Percentiles rank a stretch among this genome's conserved stretches.
Conservation (phyloP, 2,888 invertebrate species). For the Dryadula phaetusa region DNA sequence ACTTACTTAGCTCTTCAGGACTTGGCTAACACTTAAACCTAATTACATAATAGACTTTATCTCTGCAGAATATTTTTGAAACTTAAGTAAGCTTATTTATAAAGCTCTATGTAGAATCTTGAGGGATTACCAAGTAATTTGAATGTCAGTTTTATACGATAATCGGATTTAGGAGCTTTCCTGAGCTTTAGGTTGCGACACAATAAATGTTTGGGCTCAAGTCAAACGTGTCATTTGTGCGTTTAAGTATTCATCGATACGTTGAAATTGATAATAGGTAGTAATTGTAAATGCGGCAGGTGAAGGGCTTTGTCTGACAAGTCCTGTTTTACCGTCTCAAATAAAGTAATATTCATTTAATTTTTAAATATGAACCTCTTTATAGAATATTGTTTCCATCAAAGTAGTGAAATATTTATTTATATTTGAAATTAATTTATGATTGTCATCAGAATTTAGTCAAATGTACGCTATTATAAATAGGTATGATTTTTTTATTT, state of each 20-base stretch:
- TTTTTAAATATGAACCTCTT: too few relatives aligned
- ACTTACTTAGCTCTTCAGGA: not conserved
- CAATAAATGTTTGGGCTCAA: conserved; percentile 24
- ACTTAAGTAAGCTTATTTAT: not conserved
- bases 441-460: too few relatives aligned
- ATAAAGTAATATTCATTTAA: too few relatives aligned
- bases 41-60: conserved; percentile 3
- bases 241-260: not conserved
- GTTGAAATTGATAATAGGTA: too few relatives aligned
- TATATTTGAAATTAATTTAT: too few relatives aligned
- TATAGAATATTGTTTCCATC: too few relatives aligned
- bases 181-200: conserved; percentile 21
- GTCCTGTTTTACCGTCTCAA: too few relatives aligned
- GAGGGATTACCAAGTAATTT: conserved; percentile 33
- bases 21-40: not conserved
- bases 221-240: not conserved
- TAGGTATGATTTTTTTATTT: too few relatives aligned
- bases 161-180: conserved; percentile 25
- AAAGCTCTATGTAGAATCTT: not conserved
- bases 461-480: too few relatives aligned
- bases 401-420: too few relatives aligned
- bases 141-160: conserved; percentile 20
- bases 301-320: too few relatives aligned
- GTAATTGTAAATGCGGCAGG: too few relatives aligned
- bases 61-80: not conserved